Evolutionary conservation across 1,140 invertebrate species (phyloP).

Genomic region (Drosophila cardini): DNA sequence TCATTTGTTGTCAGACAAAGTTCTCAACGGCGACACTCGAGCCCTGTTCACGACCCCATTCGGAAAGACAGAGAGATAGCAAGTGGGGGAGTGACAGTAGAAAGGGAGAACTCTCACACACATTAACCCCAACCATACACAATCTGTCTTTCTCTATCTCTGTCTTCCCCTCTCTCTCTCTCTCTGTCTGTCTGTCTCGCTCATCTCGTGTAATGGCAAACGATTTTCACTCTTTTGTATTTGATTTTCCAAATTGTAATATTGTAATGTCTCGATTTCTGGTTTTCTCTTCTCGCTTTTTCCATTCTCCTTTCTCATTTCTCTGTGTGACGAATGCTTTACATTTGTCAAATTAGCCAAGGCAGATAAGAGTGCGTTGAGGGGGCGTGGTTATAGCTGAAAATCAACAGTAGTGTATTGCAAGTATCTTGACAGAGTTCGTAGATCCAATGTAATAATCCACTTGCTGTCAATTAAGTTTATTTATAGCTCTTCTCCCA

Average conservation of each 20-base stretch:
- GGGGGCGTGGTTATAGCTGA: conserved; percentile 27
- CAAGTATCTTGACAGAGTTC: conserved; percentile 14
- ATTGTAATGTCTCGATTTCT: conserved; percentile 41
- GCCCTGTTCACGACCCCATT: conserved; percentile 1
- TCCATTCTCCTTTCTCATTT: conserved; percentile 25
- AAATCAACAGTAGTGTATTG: conserved; percentile 11
- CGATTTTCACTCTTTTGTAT: conserved; percentile 78
- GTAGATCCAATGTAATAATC: conserved; percentile 60
- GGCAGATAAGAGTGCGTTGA: conserved; percentile 50
- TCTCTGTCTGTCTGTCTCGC: conserved; percentile 49
- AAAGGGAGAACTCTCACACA: conserved; percentile 2
- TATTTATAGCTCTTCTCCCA: conserved; percentile 55
- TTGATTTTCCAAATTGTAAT: conserved; percentile 75
- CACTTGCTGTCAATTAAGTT: conserved; percentile 64
- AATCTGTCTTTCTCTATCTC: background rate
- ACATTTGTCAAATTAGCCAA: conserved; percentile 78
- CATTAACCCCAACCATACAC: conserved; percentile 1
- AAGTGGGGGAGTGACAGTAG: background rate
- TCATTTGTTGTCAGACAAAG: conserved; percentile 59
- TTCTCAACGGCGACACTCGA: conserved; percentile 12
- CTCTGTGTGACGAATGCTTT: conserved; percentile 57
- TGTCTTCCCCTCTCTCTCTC: too few relatives aligned
- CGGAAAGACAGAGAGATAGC: background rate
- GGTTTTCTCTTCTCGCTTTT: conserved; percentile 7
- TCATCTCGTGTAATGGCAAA: conserved; percentile 67